Evolutionary conservation across 2,888 invertebrate genomes (phyloP).

Genomic region (Agrochola circellaris): DNA sequence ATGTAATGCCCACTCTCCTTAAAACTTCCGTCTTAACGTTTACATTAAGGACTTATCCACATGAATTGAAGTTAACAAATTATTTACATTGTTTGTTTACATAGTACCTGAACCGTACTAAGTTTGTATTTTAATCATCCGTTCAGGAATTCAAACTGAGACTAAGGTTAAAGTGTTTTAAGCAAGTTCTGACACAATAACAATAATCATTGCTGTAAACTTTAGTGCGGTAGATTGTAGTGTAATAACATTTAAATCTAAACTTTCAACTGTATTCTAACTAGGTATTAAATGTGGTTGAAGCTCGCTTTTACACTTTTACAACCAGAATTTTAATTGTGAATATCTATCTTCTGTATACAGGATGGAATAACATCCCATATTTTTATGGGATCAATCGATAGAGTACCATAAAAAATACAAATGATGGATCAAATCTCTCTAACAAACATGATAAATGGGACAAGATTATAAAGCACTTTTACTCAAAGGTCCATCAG

Average conservation of each 20-base stretch:
- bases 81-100: constrained; percentile 29
- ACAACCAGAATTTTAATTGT: constrained; percentile 19
- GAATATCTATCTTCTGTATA: not conserved
- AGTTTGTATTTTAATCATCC: constrained; percentile 54
- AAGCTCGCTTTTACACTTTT: constrained; percentile 15
- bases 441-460: too few relatives aligned
- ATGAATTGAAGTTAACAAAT: constrained; percentile 28
- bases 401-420: too few relatives aligned
- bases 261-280: constrained; percentile 45
- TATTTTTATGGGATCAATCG: too few relatives aligned
- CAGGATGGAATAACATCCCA: too few relatives aligned
- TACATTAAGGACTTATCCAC: constrained; percentile 15
- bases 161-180: constrained; percentile 49
- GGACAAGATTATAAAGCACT: too few relatives aligned
- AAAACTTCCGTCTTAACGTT: constrained; percentile 21
- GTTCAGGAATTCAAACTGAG: constrained; percentile 40
- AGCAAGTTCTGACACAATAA: constrained; percentile 50
- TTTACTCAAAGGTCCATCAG: too few relatives aligned
- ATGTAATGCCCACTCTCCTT: not conserved
- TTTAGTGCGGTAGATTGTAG: constrained; percentile 32
- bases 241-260: constrained; percentile 52
- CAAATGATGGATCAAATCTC: too few relatives aligned
- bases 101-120: constrained; percentile 26
- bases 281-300: constrained; percentile 30
- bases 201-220: constrained; percentile 51